A percentile compares a stretch with the other conserved stretches of the same genome.
phyloP scores from a whole-genome alignment of 1,140 invertebrate species.

The Heliconius melpomene region DNA sequence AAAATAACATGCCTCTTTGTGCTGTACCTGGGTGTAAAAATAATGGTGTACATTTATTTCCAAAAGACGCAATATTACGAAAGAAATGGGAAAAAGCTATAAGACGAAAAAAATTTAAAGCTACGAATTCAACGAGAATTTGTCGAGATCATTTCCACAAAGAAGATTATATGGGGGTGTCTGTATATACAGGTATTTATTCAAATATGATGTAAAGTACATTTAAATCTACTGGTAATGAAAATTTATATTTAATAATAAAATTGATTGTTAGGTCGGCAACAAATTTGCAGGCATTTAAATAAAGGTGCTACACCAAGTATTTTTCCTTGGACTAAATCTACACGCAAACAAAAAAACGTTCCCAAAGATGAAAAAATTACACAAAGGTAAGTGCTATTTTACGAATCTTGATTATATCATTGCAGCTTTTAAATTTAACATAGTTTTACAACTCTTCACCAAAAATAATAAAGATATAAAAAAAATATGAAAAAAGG shows the following conservation, averaged over 20 bases:
- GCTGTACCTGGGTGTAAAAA: slow-evolving; percentile 5
- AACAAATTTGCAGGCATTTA: slow-evolving; percentile 8
- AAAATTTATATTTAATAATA: neutral
- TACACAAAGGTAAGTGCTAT: neutral
- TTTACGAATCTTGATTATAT: neutral
- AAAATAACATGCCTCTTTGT: neutral
- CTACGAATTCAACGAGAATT: neutral
- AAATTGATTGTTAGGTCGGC: neutral
- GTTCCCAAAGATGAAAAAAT: neutral
- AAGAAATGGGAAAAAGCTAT: slow-evolving; percentile 3
- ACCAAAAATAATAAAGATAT: too few relatives aligned
- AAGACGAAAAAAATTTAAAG: slow-evolving; percentile 8
- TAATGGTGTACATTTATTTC: slow-evolving; percentile 15
- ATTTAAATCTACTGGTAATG: neutral
- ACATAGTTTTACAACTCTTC: neutral
- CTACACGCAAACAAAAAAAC: neutral
- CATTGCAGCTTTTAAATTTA: neutral
- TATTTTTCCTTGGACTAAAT: neutral
- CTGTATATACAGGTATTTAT: slow-evolving; percentile 1
- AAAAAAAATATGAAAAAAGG: too few relatives aligned
- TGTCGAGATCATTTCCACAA: slow-evolving; percentile 5
- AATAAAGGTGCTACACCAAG: neutral
- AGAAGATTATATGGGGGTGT: neutral
- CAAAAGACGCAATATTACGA: neutral
- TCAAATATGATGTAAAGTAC: neutral